Evolutionary conservation across 2,797 vertebrate species (phyloP).

Genomic region (Myotis vivesi): DNA sequence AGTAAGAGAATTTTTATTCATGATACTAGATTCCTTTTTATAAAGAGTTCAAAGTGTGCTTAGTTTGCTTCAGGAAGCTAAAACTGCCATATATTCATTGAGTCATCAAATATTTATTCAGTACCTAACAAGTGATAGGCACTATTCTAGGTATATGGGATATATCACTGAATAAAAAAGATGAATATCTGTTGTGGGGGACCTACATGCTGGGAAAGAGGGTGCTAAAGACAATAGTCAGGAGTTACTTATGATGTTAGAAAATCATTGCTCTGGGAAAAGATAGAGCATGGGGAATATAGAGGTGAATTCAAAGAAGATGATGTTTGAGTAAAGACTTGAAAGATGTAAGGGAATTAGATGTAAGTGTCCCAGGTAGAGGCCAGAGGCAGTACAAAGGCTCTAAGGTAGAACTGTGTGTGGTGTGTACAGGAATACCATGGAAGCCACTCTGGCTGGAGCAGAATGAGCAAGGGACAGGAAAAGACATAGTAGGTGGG

Average conservation of each 20-base stretch:
- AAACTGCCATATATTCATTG: constrained; percentile 32
- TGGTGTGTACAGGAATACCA: neutral
- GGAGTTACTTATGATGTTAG: neutral
- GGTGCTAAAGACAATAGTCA: neutral
- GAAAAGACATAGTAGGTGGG: neutral
- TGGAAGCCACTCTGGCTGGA: neutral
- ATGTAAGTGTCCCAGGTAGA: neutral
- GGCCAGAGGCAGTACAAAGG: neutral
- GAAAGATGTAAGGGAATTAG: neutral
- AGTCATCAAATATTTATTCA: constrained; percentile 44
- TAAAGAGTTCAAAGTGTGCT: constrained; percentile 21
- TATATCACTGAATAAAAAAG: constrained; percentile 5
- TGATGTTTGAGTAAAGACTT: neutral
- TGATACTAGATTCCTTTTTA: constrained; percentile 22
- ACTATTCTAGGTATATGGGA: neutral
- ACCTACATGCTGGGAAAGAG: neutral
- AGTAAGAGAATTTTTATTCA: constrained; percentile 11
- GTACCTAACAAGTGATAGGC: neutral
- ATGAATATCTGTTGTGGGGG: neutral
- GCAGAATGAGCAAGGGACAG: neutral
- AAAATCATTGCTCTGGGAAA: neutral
- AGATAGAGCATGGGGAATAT: neutral
- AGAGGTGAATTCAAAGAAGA: neutral
- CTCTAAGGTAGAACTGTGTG: neutral
- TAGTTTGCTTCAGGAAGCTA: constrained; percentile 48